Base-by-base conservation (phyloP, 1,140 invertebrate genomes). In the Zaprionus kolodkinae region DNA sequence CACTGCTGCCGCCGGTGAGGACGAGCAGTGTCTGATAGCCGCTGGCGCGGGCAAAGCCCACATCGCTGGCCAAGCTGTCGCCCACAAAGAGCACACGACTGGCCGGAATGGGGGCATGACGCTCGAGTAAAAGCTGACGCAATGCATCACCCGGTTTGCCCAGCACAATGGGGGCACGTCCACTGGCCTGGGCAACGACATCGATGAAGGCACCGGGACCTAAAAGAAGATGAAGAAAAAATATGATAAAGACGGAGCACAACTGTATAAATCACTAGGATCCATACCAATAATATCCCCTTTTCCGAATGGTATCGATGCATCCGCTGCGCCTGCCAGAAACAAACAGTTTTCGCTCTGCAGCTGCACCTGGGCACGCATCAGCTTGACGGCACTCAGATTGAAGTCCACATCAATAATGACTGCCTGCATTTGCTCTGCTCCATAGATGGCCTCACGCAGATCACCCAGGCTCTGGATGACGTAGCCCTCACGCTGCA, bases 11-110 rank as follows among this genome's bases (percentile, higher is more conserved):
- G 17, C 93, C 93, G 6, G 94, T 94, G 15, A 94, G 81, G 0
- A 95, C 93, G n/a, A 94, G 78, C 10, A 95, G 76, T 0, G 94
- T 94, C 78, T 94, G 92, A 72, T 95, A 95, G 30, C 94, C 94
- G 7, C 92, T 93, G 15, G 93, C 78, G 17, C 92, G 93, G 0
- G 93, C 95, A 36, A 95, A 94, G 10, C 92, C 93, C 12, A 95
- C 93, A 62, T 95, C 94, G 72, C 94, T 93, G 33, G 93, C 91
- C 21, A 94, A 94, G 92, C 94, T 94, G 50, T 95, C 95, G 17
- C 95, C 95, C 68, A 95, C 93, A 55, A 95, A 95, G 13, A 95
- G 92, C 7, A 95, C 94, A 67, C 94, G 93, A 33, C 81, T 84
- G 0, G 94, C 91, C 64, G 94, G 88, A 0, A 82, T 91, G 9